Evolutionary conservation across 2,888 invertebrate genomes (phyloP), one percentile per base, ranked within the genome.

Genomic region (Hesperia comma): DNA sequence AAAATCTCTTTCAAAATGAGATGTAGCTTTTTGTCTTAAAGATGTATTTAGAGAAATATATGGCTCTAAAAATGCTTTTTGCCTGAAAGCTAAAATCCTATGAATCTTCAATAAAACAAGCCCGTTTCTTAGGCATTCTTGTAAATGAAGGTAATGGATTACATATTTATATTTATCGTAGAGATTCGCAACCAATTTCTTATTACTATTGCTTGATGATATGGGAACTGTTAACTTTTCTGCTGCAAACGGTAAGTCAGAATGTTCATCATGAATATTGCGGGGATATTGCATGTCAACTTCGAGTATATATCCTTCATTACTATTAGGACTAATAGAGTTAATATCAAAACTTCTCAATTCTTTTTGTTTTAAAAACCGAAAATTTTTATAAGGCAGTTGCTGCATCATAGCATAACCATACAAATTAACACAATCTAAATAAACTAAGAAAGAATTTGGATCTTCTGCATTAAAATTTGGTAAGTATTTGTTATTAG

Each of bases 381-480:
- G 46, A 46, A 46, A 53, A 26, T 53, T 53, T 53, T 53, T 53
- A 14, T 53, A 53, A 43, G 58, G 58, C 21, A 58, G n/a, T 58
- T 41, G 37, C 53, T 76, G 69, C 10, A 40, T 60, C 74, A 79
- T 73, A 2, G 74, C 77, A 68, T 67, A 74, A 5, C 78, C 79
- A 67, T 80, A 81, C 32, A 79, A 67, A 70, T 81, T 83, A 61
- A 80, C 79, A 26, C 78, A 26, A 69, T 80, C 79, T 6, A 77
- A 69, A 63, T 79, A 79, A 21, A 75, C 57, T n/a, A 83, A 49
- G 40, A 19, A 56, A 19, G 56, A 56, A 56, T 40, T 40, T 40
- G 56, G 56, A 6, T 56, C 19, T 56, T 56, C 56, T 21, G 40
- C 46, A 66, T 79, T 68, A 69, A 69, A 78, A 63, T 69, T 51